phyloP scores from a whole-genome alignment of 1,140 invertebrate genomes.

The Ostrea edulis region DNA sequence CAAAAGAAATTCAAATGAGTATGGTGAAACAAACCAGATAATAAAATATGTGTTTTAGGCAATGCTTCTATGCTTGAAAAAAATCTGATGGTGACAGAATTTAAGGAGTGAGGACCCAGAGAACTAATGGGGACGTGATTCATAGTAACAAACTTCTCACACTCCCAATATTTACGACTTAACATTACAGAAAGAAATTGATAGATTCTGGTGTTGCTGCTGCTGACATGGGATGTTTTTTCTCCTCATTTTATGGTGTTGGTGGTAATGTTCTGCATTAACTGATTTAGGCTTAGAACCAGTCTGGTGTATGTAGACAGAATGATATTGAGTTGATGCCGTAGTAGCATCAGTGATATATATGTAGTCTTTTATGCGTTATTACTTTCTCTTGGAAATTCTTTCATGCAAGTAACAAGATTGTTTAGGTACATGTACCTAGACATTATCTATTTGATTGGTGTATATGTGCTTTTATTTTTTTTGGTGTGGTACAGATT shows the following conservation, averaged over 20 bases:
- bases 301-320: background rate
- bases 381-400: too few species aligned
- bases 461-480: too few species aligned
- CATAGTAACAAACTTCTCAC: background rate
- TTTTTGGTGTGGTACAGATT: too few species aligned
- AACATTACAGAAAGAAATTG: background rate
- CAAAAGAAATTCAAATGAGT: background rate
- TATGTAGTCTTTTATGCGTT: too few species aligned
- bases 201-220: background rate
- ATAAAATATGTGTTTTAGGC: background rate
- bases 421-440: too few species aligned
- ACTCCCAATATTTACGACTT: background rate
- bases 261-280: background rate
- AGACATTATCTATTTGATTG: too few species aligned
- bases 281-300: background rate
- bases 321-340: background rate
- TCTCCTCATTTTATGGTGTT: background rate
- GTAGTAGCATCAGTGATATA: too few species aligned
- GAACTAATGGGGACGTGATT: background rate
- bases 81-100: conserved; percentile 3
- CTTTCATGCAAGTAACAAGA: too few species aligned
- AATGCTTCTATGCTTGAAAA: background rate
- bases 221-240: conserved; percentile 10
- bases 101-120: background rate
- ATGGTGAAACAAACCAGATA: background rate